Percentiles rank a stretch among this genome's conserved stretches.
Evolutionary conservation across 1,140 invertebrate genomes (phyloP).

Genomic region (Sesamia nonagrioides): DNA sequence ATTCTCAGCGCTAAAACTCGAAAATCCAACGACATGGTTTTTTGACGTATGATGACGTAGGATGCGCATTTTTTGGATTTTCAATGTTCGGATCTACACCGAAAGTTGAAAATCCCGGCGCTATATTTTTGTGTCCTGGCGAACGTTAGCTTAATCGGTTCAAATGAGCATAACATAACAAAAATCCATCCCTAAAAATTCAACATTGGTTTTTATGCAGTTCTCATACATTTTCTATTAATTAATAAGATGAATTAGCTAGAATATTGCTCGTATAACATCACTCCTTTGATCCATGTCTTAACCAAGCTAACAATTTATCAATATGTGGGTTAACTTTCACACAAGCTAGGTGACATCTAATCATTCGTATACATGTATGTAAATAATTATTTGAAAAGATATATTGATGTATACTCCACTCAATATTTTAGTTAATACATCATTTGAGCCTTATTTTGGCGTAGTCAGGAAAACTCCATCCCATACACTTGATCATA

Average conservation of each 20-base stretch:
- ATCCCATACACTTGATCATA: neutral
- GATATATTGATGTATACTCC: neutral
- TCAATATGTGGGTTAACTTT: neutral
- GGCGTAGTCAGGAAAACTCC: neutral
- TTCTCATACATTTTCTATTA: neutral
- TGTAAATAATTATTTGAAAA: neutral
- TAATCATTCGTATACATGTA: neutral
- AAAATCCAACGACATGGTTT: too few species aligned
- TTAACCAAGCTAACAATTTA: neutral
- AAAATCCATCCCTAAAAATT: too few species aligned
- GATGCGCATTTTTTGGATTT: too few species aligned
- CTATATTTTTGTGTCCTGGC: too few species aligned
- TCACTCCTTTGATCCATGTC: neutral
- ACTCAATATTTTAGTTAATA: too few species aligned
- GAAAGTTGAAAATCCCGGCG: too few species aligned
- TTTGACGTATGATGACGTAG: too few species aligned
- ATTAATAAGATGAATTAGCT: slow-evolving; percentile 12
- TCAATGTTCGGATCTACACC: too few species aligned
- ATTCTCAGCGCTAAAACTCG: too few species aligned
- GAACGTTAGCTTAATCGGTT: too few species aligned
- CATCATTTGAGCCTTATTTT: neutral
- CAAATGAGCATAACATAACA: too few species aligned
- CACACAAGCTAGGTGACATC: neutral
- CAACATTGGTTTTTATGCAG: neutral
- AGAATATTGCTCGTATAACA: slow-evolving; percentile 1